Base-by-base conservation (phyloP, 2,113 vertebrate species). In the Gymnocephalus cernua region DNA sequence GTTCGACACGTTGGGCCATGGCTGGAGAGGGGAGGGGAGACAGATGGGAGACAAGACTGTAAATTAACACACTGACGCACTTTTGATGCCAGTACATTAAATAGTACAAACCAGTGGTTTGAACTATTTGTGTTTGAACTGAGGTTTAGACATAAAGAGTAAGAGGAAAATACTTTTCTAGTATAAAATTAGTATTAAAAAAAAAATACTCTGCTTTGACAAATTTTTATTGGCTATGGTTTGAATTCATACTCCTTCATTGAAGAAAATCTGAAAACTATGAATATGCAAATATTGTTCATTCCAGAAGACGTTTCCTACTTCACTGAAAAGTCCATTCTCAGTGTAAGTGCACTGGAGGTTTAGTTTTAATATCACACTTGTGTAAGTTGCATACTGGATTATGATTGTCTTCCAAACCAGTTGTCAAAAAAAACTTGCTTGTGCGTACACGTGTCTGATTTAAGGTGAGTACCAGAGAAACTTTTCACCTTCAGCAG, bases 1-100 rank as follows among this genome's bases (percentile, higher is more conserved):
- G 90, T 99, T 99, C 82, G 98, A 99, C 67, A 99, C 97, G 0
- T 96, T 99, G 79, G 98, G 98, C 98, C 98, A 99, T 27, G 98
- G 98, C 98, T 99, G 90, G 47, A 90, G 89, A 25, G 18, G 13
- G 25, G 10, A 9, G 35, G 35, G 35, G 47, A 41, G 29, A 78
- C 16, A 90, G 64, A 89, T 0, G 23, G 12, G 12, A 48, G 38
- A 48, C 16, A 57, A 74, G 23, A 51, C 1, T 9, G 35, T 25
- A 1, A 38, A 57, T 38, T 9, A 72, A 68, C 23, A 50, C 58
- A 56, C 15, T 21, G 32, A 11, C 32, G 38, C 0, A n/a, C 19
- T 21, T 35, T 59, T 4, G 19, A 19, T 57, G 41, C 6, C 35
- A 47, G 23, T 16, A 12, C 1, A 29, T 12, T 9, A 6, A 9